A percentile compares a stretch with the other conserved stretches of the same genome.
Evolutionary conservation across 2,888 invertebrate species (phyloP).

Genomic region (Criorhina ranunculi): DNA sequence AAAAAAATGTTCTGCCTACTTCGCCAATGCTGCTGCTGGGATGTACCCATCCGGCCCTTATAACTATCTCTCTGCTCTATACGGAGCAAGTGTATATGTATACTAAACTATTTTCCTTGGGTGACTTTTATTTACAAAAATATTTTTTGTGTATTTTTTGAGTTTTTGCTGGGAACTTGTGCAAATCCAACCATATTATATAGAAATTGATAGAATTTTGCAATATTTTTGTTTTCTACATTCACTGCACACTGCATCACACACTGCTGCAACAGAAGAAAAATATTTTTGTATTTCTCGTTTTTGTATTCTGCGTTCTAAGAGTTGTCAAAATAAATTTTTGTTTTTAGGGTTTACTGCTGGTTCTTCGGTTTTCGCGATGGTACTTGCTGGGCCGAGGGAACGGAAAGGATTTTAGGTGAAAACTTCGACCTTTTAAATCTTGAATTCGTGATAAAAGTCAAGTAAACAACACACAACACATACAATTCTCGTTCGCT

Average conservation of each 20-base stretch:
- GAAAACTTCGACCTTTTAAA: conserved; percentile 70
- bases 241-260: conserved; percentile 66
- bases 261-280: conserved; percentile 71
- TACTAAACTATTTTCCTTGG: conserved; percentile 73
- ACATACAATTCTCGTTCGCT: conserved; percentile 74
- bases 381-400: conserved; percentile 13
- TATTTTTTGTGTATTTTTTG: conserved; percentile 62
- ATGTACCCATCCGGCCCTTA: conserved; percentile 73
- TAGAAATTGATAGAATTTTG: conserved; percentile 55
- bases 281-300: conserved; percentile 71
- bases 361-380: conserved; percentile 57
- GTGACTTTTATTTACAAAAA: conserved; percentile 75
- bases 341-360: conserved; percentile 63
- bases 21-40: conserved; percentile 50
- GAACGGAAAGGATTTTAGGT: conserved; percentile 49
- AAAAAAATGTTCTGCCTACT: conserved; percentile 48
- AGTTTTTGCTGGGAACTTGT: conserved; percentile 50
- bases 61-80: conserved; percentile 63
- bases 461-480: conserved; percentile 78
- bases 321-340: conserved; percentile 74
- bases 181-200: conserved; percentile 49
- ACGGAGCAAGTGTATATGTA: conserved; percentile 72
- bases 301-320: conserved; percentile 75
- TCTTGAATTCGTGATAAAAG: conserved; percentile 68
- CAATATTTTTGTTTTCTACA: conserved; percentile 46